A percentile compares a stretch with the other conserved stretches of the same genome.
Evolutionary conservation across 2,888 invertebrate species (phyloP).

Genomic region (Melipona bicolor): DNA sequence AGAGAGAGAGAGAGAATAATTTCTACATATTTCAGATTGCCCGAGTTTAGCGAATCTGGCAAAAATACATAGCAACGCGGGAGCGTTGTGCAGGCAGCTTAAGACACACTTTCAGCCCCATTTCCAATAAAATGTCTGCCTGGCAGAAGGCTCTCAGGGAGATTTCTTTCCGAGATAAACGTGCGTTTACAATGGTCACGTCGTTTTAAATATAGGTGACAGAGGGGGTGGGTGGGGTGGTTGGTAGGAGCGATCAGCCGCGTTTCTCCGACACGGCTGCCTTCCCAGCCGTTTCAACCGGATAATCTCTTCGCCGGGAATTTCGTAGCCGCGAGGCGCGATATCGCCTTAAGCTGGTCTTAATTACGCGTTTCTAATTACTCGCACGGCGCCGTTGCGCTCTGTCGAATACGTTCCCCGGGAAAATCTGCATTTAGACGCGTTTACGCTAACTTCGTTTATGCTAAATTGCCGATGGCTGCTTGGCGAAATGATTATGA

Average conservation of each 20-base stretch:
- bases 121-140: conserved; percentile 28
- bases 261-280: background rate
- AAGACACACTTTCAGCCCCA: background rate
- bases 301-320: conserved; percentile 38
- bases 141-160: conserved; percentile 13
- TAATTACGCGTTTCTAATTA: conserved; percentile 58
- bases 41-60: no score
- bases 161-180: conserved; percentile 48
- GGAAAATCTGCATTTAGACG: conserved; percentile 31
- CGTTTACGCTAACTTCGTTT: conserved; percentile 41
- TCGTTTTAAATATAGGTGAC: conserved; percentile 56
- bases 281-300: conserved; percentile 9
- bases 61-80: no score
- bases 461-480: conserved; percentile 20
- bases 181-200: conserved; percentile 49
- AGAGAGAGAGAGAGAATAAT: no score
- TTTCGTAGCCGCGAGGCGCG: conserved; percentile 39
- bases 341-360: conserved; percentile 55
- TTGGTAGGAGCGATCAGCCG: conserved; percentile 34
- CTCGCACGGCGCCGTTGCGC: conserved; percentile 19
- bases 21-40: no score
- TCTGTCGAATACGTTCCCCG: background rate
- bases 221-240: conserved; percentile 10
- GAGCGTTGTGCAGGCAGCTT: background rate
- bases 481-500: background rate